Evolutionary conservation across 2,888 invertebrate species (phyloP), one percentile per base, ranked within the genome.

Genomic region (Linyphia triangularis): DNA sequence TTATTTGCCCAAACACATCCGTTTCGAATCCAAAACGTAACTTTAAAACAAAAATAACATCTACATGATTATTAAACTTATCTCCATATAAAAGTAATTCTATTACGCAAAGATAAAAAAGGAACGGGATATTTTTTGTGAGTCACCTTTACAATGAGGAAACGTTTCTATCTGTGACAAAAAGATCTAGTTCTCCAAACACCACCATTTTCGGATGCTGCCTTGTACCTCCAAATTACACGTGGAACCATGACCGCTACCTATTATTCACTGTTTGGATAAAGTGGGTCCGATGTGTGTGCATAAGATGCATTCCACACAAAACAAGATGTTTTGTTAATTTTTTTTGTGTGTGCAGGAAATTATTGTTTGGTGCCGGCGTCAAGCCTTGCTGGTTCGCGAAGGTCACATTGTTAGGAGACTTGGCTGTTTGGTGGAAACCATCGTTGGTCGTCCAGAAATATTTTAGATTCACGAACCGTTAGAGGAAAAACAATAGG

Each of bases 271-370:
- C 61, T 63, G 26, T 72, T 82, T 72, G 19, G 28, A 7, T 19
- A 67, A 67, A 77, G 61, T 33, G 75, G 67, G 75, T 37, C 84
- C 75, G 75, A 84, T 75, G 57, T 72, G 75, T 75, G 33, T 69
- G 19, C 59, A 65, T 22, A 26, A 24, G 40, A 30, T 67, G 28
- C 72, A 37, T 81, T 33, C 67, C 9, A 65, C 16, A n/a, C 5
- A 10, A 40, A 61, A 72, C 22, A 75, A 37, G 73, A 75, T 24
- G 40, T 75, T 72, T 30, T 61, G 72, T 63, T 33, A 40, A 72
- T 26, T 61, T 72, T 83, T 63, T 65, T 22, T 77, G 22, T 82
- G 26, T 82, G 26, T 83, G 70, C 33, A 33, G 5, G 22, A 72
- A 70, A 33, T 61, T 61, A 75, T 75, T 65, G 75, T 65, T 67